These are phyloP conservation scores for Pterostichus niger DNA, from an alignment of 2,888 invertebrate species.

Conservation along the genomic window DNA sequence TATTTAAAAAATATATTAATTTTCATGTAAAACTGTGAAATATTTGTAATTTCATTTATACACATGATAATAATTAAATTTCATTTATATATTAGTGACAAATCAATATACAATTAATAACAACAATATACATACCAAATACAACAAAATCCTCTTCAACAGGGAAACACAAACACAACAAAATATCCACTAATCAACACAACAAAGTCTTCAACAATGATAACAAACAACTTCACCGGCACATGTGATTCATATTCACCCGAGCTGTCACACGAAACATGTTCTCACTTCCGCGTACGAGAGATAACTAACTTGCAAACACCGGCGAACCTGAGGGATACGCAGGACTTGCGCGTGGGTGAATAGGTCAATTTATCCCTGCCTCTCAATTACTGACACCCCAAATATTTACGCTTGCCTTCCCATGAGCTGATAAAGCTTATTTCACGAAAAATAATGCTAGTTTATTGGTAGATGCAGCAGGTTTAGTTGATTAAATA, in stretches of 20 bases:
- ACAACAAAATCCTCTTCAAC: constrained; percentile 37
- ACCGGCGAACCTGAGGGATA: constrained; percentile 8
- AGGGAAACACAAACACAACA: constrained; percentile 1
- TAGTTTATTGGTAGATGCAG: not conserved
- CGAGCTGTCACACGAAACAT: constrained; percentile 5
- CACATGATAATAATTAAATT: too few species aligned
- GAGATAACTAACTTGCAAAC: constrained; percentile 13
- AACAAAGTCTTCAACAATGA: constrained; percentile 9
- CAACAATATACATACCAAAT: constrained; percentile 22
- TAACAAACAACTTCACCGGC: not conserved
- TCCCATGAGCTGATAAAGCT: constrained; percentile 49
- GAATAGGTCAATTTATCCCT: constrained; percentile 63
- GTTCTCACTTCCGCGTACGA: constrained; percentile 8
- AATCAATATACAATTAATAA: not conserved
- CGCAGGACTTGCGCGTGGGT: constrained; percentile 30
- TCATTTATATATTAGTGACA: too few species aligned
- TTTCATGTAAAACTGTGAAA: too few species aligned
- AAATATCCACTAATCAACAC: constrained; percentile 8
- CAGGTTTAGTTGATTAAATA: not conserved
- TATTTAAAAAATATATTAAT: too few species aligned
- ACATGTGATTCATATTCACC: constrained; percentile 40
- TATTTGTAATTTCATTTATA: too few species aligned
- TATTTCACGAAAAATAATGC: constrained; percentile 60
- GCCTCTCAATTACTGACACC: constrained; percentile 64
- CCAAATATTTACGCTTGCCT: constrained; percentile 48